These are phyloP conservation scores for Zaprionus ghesquierei DNA, from an alignment of 1,140 invertebrate species.

Conservation along the genomic window DNA sequence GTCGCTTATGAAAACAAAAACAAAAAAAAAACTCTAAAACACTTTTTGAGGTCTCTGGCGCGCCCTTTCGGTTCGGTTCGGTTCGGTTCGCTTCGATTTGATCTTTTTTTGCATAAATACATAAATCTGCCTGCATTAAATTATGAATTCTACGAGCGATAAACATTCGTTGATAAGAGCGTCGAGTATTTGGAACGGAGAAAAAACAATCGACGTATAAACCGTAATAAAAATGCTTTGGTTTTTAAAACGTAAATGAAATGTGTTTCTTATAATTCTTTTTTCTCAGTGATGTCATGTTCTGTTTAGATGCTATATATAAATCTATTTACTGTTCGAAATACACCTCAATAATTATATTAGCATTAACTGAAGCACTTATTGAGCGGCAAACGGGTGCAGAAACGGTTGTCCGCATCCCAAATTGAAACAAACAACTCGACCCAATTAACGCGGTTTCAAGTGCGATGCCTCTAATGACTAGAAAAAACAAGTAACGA, in stretches of 20 bases:
- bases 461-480: conserved; percentile 35
- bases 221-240: conserved; percentile 50
- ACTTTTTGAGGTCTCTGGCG: conserved; percentile 42
- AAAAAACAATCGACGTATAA: conserved; percentile 34
- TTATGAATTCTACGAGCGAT: conserved; percentile 65
- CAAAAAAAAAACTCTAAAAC: conserved; percentile 9
- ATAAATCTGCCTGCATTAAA: conserved; percentile 50
- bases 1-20: conserved; percentile 18
- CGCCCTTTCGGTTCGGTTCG: conserved; percentile 43
- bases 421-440: conserved; percentile 45
- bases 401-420: conserved; percentile 32
- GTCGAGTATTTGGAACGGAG: background rate
- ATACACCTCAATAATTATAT: conserved; percentile 63
- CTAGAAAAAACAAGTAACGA: conserved; percentile 12
- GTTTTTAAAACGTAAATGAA: conserved; percentile 27
- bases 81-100: conserved; percentile 11
- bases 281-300: conserved; percentile 40
- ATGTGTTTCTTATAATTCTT: conserved; percentile 6
- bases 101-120: conserved; percentile 72
- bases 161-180: conserved; percentile 55
- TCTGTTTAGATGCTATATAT: conserved; percentile 10
- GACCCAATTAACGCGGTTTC: conserved; percentile 54
- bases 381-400: conserved; percentile 38
- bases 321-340: conserved; percentile 19
- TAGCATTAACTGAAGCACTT: conserved; percentile 40